These are phyloP conservation scores for Ochropacha duplaris DNA, from an alignment of 2,888 invertebrate genomes.

Conservation along the genomic window DNA sequence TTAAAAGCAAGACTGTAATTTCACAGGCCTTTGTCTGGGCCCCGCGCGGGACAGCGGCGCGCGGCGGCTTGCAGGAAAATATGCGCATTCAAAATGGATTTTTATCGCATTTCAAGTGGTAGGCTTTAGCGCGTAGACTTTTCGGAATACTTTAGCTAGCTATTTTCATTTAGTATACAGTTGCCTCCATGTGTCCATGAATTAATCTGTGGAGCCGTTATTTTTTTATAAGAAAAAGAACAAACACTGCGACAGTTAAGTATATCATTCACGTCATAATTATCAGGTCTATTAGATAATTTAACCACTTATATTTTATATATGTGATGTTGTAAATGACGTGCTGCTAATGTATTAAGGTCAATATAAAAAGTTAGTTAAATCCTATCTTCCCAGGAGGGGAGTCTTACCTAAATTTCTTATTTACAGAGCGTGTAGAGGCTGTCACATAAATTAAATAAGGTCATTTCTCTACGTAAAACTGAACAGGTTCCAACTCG, in stretches of 20 bases:
- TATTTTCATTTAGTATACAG: constrained; percentile 23
- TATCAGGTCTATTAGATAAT: too few species aligned
- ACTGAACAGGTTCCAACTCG: constrained; percentile 11
- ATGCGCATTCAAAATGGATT: constrained; percentile 78
- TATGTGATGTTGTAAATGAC: too few species aligned
- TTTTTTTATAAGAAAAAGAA: too few species aligned
- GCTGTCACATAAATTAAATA: constrained; percentile 16
- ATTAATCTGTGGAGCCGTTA: not conserved
- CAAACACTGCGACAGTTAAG: too few species aligned
- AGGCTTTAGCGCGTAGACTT: constrained; percentile 55
- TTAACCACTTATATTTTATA: too few species aligned
- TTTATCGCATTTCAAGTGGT: constrained; percentile 77
- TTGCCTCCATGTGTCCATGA: not conserved
- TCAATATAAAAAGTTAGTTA: too few species aligned
- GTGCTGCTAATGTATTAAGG: too few species aligned
- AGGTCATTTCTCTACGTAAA: not conserved
- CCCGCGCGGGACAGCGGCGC: constrained; percentile 49
- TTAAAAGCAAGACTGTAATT: constrained; percentile 81
- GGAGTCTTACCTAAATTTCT: constrained; percentile 1
- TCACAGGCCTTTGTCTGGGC: constrained; percentile 76
- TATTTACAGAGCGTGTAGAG: constrained; percentile 18
- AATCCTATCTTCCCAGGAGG: not conserved
- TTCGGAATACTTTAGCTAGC: constrained; percentile 41
- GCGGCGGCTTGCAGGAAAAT: constrained; percentile 63
- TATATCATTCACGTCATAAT: too few species aligned